Conservation (phyloP, 2,888 invertebrate genomes). For the Cylloceria caligata region DNA sequence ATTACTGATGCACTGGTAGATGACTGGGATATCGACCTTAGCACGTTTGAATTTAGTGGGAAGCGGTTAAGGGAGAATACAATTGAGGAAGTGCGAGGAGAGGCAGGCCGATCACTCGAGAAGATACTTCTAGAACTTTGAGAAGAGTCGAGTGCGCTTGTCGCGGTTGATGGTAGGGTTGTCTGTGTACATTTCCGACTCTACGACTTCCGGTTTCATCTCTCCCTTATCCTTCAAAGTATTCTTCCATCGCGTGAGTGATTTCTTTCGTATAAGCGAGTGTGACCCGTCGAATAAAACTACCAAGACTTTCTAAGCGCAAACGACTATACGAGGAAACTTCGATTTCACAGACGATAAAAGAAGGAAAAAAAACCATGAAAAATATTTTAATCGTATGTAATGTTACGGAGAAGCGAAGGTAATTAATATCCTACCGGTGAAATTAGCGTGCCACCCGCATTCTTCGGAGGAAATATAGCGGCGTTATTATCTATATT, state of each 20-base stretch:
- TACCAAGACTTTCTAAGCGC: conserved; percentile 26
- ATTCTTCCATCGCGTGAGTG: conserved; percentile 10
- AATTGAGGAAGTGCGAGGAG: background rate
- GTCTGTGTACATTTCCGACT: conserved; percentile 54
- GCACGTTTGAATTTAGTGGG: conserved; percentile 10
- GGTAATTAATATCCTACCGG: conserved; percentile 29
- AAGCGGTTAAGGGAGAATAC: background rate
- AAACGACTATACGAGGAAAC: background rate
- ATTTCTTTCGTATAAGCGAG: conserved; percentile 37
- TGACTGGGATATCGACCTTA: too few species aligned
- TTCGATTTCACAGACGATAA: conserved; percentile 22
- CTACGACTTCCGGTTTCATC: conserved; percentile 44
- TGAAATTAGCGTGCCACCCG: conserved; percentile 32
- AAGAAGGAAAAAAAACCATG: background rate
- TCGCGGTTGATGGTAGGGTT: conserved; percentile 6
- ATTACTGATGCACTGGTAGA: too few species aligned
- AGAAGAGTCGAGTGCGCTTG: conserved; percentile 39
- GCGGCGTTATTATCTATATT: conserved; percentile 42
- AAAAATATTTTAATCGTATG: conserved; percentile 24
- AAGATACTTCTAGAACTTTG: conserved; percentile 19
- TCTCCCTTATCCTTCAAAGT: conserved; percentile 21
- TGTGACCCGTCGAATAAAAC: conserved; percentile 9
- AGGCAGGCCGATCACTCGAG: conserved; percentile 28
- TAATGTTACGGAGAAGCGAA: background rate
- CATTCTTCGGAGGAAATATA: conserved; percentile 25